Conservation (phyloP, 2,797 vertebrate genomes). For the Anniella stebbinsi region DNA sequence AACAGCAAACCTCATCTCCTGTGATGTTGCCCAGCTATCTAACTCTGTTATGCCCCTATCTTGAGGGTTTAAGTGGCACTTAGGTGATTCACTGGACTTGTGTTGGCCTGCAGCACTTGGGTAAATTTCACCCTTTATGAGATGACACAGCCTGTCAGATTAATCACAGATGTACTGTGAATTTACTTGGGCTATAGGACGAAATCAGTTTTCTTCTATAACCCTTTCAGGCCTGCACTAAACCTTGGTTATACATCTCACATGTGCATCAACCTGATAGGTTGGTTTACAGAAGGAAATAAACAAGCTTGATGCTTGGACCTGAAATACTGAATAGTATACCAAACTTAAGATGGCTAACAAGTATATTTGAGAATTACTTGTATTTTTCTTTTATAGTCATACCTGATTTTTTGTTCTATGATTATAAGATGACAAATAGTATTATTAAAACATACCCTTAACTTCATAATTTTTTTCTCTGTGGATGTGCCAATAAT, state of each 20-base stretch:
- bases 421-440: not conserved
- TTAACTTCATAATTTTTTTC: not conserved
- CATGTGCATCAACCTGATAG: conserved; percentile 18
- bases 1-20: conserved; percentile 37
- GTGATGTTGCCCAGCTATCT: conserved; percentile 13
- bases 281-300: not conserved
- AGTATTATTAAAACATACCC: conserved; percentile 29
- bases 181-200: conserved; percentile 65
- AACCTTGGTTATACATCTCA: conserved; percentile 57
- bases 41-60: conserved; percentile 23
- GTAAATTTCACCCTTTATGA: conserved; percentile 70
- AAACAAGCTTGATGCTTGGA: not conserved
- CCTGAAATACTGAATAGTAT: not conserved
- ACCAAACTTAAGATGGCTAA: not conserved
- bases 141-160: conserved; percentile 72
- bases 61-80: conserved; percentile 58
- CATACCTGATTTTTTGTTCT: not conserved
- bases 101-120: conserved; percentile 48
- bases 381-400: conserved; percentile 6
- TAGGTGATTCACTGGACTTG: conserved; percentile 52
- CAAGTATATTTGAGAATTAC: not conserved
- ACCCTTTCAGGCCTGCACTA: conserved; percentile 76
- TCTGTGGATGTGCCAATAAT: not conserved
- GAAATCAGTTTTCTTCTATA: conserved; percentile 62
- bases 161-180: conserved; percentile 59